These are phyloP conservation scores for Apis mellifera DNA, from an alignment of 1,140 invertebrate species.

Conservation along the genomic window DNA sequence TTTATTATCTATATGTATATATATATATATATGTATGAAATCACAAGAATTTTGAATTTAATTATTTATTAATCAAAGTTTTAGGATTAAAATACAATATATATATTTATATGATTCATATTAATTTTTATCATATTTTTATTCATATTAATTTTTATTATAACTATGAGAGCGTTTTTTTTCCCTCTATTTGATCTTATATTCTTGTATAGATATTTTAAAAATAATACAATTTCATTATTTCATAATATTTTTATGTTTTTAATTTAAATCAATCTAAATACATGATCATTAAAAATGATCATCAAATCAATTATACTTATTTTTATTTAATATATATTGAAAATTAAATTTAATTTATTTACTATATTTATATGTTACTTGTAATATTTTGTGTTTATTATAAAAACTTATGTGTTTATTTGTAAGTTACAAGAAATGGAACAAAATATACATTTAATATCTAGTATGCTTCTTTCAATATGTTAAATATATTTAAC, in stretches of 20 bases:
- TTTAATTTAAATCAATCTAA: neutral
- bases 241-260: neutral
- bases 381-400: neutral
- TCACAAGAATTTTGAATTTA: slow-evolving; percentile 29
- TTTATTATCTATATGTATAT: too few species aligned
- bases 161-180: slow-evolving; percentile 70
- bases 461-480: neutral
- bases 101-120: slow-evolving; percentile 40
- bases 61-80: slow-evolving; percentile 58
- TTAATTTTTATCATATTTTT: slow-evolving; percentile 47
- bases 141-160: slow-evolving; percentile 54
- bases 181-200: slow-evolving; percentile 62
- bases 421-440: neutral
- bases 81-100: slow-evolving; percentile 62
- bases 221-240: neutral
- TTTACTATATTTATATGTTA: neutral
- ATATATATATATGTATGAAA: slow-evolving; percentile 2
- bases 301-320: neutral
- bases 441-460: neutral
- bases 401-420: neutral
- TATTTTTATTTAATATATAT: neutral
- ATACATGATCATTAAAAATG: neutral
- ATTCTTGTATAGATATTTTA: slow-evolving; percentile 10
- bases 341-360: neutral
- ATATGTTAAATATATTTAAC: neutral